phyloP scores from a whole-genome alignment of 2,797 vertebrate species.

The Pelodytes ibericus region DNA sequence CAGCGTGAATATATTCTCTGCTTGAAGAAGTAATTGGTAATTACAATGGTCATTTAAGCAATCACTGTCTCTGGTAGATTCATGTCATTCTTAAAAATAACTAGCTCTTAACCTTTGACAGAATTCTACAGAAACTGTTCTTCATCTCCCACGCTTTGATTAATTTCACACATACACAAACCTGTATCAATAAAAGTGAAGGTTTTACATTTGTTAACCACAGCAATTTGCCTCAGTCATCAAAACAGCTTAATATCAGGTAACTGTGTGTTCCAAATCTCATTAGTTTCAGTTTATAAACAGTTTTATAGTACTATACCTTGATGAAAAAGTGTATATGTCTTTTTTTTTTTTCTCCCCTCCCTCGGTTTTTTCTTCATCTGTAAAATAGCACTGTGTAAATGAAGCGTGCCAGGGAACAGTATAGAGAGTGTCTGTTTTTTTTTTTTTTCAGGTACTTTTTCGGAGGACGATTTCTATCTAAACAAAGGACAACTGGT shows the following conservation, averaged over 20 bases:
- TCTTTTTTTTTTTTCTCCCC: conserved; percentile 59
- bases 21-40: conserved; percentile 99
- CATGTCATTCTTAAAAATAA: conserved; percentile 99
- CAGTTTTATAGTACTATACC: conserved; percentile 82
- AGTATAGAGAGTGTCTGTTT: too few relatives aligned
- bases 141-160: conserved; percentile 99
- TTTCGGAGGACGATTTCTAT: too few relatives aligned
- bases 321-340: conserved; percentile 70
- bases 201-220: conserved; percentile 93
- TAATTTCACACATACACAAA: conserved; percentile 97
- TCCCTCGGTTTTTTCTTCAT: conserved; percentile 32
- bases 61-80: conserved; percentile 99
- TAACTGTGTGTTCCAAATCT: conserved; percentile 84
- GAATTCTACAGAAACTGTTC: conserved; percentile 99
- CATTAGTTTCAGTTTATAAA: conserved; percentile 94
- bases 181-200: conserved; percentile 92
- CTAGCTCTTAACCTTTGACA: conserved; percentile 99
- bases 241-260: conserved; percentile 90
- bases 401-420: conserved; percentile 46
- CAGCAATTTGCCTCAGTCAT: conserved; percentile 88
- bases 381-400: conserved; percentile 61
- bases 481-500: too few relatives aligned
- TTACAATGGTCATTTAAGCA: conserved; percentile 99
- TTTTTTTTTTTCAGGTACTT: too few relatives aligned
- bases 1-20: conserved; percentile 99